Evolutionary conservation across 2,888 invertebrate species (phyloP), one percentile per base, ranked within the genome.

Genomic region (Thalpophila matura): DNA sequence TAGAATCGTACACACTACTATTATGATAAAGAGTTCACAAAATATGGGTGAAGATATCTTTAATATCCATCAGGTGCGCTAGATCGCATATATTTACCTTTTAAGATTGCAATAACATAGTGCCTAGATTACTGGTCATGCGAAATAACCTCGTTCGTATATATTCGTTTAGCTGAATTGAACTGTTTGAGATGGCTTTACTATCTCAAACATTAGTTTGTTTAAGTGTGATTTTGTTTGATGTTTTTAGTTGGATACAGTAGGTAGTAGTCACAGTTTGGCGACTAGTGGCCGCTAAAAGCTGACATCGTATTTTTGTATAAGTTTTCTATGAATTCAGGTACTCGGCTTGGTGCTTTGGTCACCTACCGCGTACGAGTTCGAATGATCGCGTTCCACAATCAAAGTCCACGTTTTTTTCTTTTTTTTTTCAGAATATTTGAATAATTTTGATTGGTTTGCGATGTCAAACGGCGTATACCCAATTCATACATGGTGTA

Each of bases 61-160:
- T 49, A 56, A 57, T 57, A 57, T 63, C 53, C 49, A 16, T 33
- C 9, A 27, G 18, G 27, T 43, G 51, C 40, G 10, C n/a, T n/a
- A 14, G 14, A 46, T 16, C 9, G 29, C 27, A 29, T 24, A 56
- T 62, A 35, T 68, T 68, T 62, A 14, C 55, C 10, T 70, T 69
- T 43, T 56, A 38, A 62, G 14, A 62, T 70, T 69, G 72, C 72
- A 53, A 62, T 53, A 69, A 49, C 63, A 40, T 27, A 31, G 24
- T 16, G 10, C 7, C 12, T 24, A 42, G 27, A 31, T 49, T 71
- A 62, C 71, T 53, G 49, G 43, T 53, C 53, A 62, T 10, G 51
- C 4, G 4, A 49, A 71, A 47, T 57, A 53, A 35, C 38, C 3
- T 7, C 4, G n/a, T 29, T 45, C 37, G 38, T 60, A 22, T 18